phyloP scores from a whole-genome alignment of 1,140 invertebrate genomes.

The Elymnias hypermnestra region DNA sequence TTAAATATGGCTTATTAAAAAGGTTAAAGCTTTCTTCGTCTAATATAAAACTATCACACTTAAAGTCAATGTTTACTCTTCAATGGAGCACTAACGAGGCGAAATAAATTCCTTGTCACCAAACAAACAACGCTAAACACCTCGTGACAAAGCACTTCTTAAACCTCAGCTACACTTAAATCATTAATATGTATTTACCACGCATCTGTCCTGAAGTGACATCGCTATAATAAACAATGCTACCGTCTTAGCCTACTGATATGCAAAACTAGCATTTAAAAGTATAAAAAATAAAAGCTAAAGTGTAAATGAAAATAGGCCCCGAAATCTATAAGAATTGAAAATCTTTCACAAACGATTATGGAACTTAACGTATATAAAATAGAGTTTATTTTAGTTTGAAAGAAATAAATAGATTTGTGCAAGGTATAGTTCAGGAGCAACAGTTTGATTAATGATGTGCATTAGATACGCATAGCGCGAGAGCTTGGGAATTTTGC shows the following conservation, averaged over 20 bases:
- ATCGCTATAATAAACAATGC: constrained; percentile 22
- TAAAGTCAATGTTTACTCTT: not conserved
- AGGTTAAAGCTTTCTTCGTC: too few species aligned
- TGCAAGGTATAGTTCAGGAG: constrained; percentile 11
- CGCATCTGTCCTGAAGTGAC: constrained; percentile 32
- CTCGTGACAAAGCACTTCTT: constrained; percentile 8
- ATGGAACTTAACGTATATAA: not conserved
- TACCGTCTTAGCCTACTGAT: not conserved
- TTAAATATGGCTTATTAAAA: too few species aligned
- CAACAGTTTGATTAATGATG: constrained; percentile 39
- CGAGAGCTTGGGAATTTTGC: constrained; percentile 33
- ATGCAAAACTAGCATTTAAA: not conserved
- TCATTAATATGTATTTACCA: constrained; percentile 33
- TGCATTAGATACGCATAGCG: constrained; percentile 29
- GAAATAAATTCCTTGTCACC: constrained; percentile 10
- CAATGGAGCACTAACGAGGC: constrained; percentile 1
- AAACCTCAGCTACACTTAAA: constrained; percentile 8
- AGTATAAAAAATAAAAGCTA: not conserved
- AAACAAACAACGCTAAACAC: constrained; percentile 6
- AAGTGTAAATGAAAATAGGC: not conserved
- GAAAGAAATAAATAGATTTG: not conserved
- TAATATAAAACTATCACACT: too few species aligned
- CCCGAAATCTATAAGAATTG: not conserved
- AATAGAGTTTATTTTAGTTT: constrained; percentile 5
- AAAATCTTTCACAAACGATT: constrained; percentile 2